Evolutionary conservation across 2,797 vertebrate species (phyloP).

Genomic region (Perodicticus potto): DNA sequence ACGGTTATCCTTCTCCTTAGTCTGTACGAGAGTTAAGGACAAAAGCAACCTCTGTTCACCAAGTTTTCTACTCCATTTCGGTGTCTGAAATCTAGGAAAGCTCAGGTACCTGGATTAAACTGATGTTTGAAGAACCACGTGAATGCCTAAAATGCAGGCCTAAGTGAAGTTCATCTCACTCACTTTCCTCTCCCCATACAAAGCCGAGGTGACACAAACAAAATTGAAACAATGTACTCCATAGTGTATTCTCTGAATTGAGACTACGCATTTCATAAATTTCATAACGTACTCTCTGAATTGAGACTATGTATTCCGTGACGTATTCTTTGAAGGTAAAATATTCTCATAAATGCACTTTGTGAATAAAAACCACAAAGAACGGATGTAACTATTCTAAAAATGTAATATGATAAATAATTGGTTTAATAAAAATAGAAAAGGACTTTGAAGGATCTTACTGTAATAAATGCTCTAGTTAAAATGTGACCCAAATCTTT

Average conservation of each 20-base stretch:
- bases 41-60: not conserved
- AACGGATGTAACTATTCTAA: not conserved
- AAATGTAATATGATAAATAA: not conserved
- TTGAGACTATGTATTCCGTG: not conserved
- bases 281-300: not conserved
- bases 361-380: not conserved
- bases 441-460: not conserved
- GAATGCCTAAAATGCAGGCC: not conserved
- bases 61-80: not conserved
- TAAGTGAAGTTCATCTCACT: not conserved
- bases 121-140: not conserved
- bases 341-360: not conserved
- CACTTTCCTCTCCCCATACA: not conserved
- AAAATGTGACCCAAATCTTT: not conserved
- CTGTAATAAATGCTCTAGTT: not conserved
- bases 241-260: not conserved
- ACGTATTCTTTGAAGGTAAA: not conserved
- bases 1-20: not conserved
- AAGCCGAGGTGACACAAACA: not conserved
- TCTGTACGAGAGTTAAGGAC: not conserved
- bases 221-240: not conserved
- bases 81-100: not conserved
- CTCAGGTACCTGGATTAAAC: not conserved
- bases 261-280: not conserved
- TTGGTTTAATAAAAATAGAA: not conserved